Evolutionary conservation across 2,113 vertebrate genomes (phyloP).

Genomic region (Dendrocopos noguchii): DNA sequence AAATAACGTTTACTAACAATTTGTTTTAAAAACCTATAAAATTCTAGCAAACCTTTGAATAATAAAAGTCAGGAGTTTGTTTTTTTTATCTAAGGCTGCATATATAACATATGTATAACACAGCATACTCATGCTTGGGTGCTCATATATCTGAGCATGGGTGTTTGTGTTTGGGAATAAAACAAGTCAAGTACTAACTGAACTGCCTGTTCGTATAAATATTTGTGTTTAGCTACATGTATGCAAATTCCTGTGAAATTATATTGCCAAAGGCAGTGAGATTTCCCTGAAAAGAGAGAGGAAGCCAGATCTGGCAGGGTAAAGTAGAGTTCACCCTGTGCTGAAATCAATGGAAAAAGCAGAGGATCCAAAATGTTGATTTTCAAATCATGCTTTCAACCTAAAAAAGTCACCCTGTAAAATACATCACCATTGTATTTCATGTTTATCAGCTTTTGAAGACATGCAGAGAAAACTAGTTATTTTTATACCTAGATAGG

Average conservation of each 20-base stretch:
- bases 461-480: neutral
- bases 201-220: neutral
- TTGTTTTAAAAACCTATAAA: neutral
- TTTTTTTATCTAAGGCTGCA: neutral
- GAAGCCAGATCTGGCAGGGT: neutral
- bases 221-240: neutral
- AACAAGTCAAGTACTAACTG: neutral
- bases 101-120: neutral
- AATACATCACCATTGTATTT: neutral
- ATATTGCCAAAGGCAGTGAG: neutral
- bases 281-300: neutral
- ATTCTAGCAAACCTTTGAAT: neutral
- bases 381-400: neutral
- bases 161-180: neutral
- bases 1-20: neutral
- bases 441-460: neutral
- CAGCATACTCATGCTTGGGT: neutral
- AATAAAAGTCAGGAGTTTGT: neutral
- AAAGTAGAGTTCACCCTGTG: neutral
- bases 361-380: neutral
- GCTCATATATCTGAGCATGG: neutral
- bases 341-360: neutral
- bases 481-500: neutral
- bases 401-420: neutral
- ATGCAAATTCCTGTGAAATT: neutral